Conservation (phyloP, 2,888 invertebrate genomes). For the Cabera pusaria region DNA sequence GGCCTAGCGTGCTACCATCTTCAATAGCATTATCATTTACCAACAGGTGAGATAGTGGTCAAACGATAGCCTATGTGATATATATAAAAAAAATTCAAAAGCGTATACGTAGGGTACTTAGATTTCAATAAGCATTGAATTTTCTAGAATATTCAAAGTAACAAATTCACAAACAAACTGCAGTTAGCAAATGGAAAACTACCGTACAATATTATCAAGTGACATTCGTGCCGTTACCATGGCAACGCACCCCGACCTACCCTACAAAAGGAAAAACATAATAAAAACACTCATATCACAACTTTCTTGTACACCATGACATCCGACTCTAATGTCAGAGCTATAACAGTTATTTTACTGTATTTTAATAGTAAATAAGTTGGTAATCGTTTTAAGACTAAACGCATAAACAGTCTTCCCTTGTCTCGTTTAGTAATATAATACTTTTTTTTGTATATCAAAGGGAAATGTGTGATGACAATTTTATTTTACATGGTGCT, state of each 20-base stretch:
- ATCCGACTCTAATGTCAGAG: background rate
- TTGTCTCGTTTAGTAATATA: slow-evolving; percentile 61
- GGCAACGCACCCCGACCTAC: slow-evolving; percentile 57
- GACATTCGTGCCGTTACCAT: slow-evolving; percentile 57
- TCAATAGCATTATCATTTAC: too few species aligned
- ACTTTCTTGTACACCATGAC: slow-evolving; percentile 6
- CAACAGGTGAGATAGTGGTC: too few species aligned
- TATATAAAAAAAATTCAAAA: too few species aligned
- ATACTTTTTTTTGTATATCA: slow-evolving; percentile 51
- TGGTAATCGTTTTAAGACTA: slow-evolving; percentile 38
- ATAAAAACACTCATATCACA: slow-evolving; percentile 48
- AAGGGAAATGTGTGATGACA: slow-evolving; percentile 40
- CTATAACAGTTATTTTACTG: slow-evolving; percentile 5
- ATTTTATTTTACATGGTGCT: slow-evolving; percentile 29
- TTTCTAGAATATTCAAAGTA: too few species aligned
- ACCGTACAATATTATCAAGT: too few species aligned
- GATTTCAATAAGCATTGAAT: too few species aligned
- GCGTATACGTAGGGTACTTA: too few species aligned
- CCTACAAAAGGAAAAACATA: slow-evolving; percentile 56
- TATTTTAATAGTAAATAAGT: slow-evolving; percentile 2
- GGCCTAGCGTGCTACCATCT: too few species aligned
- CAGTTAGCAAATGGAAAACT: too few species aligned
- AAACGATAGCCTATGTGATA: too few species aligned
- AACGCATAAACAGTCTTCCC: slow-evolving; percentile 53
- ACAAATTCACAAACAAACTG: too few species aligned